Evolutionary conservation across 1,140 invertebrate species (phyloP).

Genomic region (Drosophila sucinea): DNA sequence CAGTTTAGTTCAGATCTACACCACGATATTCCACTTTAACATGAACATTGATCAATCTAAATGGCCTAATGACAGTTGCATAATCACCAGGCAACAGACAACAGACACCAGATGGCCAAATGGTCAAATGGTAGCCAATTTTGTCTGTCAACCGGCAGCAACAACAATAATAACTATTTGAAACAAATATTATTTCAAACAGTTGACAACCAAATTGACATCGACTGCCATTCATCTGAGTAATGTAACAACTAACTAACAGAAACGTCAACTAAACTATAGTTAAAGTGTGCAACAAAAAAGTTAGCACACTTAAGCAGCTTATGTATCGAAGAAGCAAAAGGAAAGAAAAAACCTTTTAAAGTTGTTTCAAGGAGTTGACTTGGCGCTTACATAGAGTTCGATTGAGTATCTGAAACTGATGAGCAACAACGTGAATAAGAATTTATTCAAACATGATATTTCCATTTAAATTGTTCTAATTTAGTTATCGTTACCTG

Average conservation of each 20-base stretch:
- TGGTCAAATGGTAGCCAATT: conserved; percentile 42
- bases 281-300: background rate
- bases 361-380: background rate
- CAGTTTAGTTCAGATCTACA: conserved; percentile 25
- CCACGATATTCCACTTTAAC: conserved; percentile 37
- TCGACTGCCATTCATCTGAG: conserved; percentile 1
- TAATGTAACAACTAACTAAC: conserved; percentile 4
- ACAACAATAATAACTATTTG: conserved; percentile 52
- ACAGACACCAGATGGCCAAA: conserved; percentile 14
- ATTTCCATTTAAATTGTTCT: too few relatives aligned
- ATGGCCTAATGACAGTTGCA: conserved; percentile 51
- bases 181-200: conserved; percentile 29
- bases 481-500: too few relatives aligned
- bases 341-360: background rate
- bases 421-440: too few relatives aligned
- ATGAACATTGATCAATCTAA: conserved; percentile 20
- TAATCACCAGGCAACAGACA: conserved; percentile 29
- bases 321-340: background rate
- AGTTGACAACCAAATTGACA: conserved; percentile 9
- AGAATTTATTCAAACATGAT: too few relatives aligned
- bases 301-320: background rate
- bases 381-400: too few relatives aligned
- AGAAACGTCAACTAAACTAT: conserved; percentile 3
- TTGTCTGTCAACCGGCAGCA: conserved; percentile 24
- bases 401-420: too few relatives aligned